Evolutionary conservation across 2,888 invertebrate species (phyloP), one percentile per base, ranked within the genome.

Genomic region (Cephus rjabovi): DNA sequence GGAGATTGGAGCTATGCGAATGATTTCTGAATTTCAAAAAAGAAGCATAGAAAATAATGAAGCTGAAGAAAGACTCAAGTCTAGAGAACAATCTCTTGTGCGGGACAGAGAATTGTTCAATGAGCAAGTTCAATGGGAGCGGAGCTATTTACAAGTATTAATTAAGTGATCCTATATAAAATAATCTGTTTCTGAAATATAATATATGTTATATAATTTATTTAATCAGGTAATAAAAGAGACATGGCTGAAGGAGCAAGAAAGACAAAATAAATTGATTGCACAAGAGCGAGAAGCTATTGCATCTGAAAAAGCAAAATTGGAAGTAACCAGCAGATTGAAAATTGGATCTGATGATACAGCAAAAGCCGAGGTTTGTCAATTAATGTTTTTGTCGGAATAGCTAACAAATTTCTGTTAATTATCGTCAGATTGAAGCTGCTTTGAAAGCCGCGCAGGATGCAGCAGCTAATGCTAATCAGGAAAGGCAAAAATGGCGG

Each of bases 101-200:
- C 86, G 82, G 37, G 91, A 91, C 73, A 87, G 86, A 80, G 88
- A 91, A 83, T 82, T 89, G 34, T 88, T 90, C 56, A 85, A 87
- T 77, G 88, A 90, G 70, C 90, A 90, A 80, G 84, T 85, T 30
- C 88, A 87, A 40, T 91, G 89, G 90, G 91, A 91, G 79, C 83
- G 86, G 23, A 83, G 86, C 77, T 83, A 88, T 82, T 81, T 89
- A 76, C 86, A 87, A 82, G 88, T 86, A 77, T 40, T 73, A 34
- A 23, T 56, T 34, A 11, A 70, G 31, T 40, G 31, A 34, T 9
- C 23, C 23, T n/a, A 37, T 75, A 75, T 56, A 56, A 23, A 56
- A 56, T 9, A 23, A 9, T 56, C 2, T 23, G 56, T 56, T 56
- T 56, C 9, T 23, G 56, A 56, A 23, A 56, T 56, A 56, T 23